phyloP scores from a whole-genome alignment of 2,888 invertebrate species.

The Alsophila aescularia region DNA sequence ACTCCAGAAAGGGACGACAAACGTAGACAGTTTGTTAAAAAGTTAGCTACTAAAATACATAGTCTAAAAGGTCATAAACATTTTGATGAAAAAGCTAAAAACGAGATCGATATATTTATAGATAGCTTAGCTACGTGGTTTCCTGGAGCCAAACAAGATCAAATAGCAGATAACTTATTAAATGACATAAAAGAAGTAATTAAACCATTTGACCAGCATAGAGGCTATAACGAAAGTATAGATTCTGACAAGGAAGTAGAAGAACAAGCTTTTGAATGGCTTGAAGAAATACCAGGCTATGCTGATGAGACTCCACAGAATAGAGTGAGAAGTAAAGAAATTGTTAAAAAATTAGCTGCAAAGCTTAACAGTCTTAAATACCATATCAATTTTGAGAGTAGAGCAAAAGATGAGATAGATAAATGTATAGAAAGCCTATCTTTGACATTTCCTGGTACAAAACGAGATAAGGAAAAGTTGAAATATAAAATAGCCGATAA shows the following conservation, averaged over 20 bases:
- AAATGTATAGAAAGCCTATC: constrained; percentile 46
- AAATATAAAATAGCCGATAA: constrained; percentile 43
- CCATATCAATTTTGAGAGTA: constrained; percentile 38
- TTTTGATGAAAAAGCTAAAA: constrained; percentile 39
- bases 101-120: constrained; percentile 42
- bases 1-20: constrained; percentile 30
- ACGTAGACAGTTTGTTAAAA: constrained; percentile 38
- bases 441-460: constrained; percentile 51
- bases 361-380: constrained; percentile 37
- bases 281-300: constrained; percentile 49
- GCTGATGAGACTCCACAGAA: constrained; percentile 39
- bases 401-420: constrained; percentile 39
- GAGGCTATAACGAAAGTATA: background rate
- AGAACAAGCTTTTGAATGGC: constrained; percentile 47
- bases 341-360: constrained; percentile 39
- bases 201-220: too few relatives aligned
- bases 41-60: constrained; percentile 41
- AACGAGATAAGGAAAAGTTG: constrained; percentile 40
- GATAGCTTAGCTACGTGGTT: constrained; percentile 55
- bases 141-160: constrained; percentile 41
- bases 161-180: constrained; percentile 43
- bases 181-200: constrained; percentile 11
- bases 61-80: constrained; percentile 35
- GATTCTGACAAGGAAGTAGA: constrained; percentile 22
- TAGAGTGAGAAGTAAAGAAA: constrained; percentile 38